Evolutionary conservation across 1,140 invertebrate species (phyloP).

Genomic region (Drosophila willistoni): DNA sequence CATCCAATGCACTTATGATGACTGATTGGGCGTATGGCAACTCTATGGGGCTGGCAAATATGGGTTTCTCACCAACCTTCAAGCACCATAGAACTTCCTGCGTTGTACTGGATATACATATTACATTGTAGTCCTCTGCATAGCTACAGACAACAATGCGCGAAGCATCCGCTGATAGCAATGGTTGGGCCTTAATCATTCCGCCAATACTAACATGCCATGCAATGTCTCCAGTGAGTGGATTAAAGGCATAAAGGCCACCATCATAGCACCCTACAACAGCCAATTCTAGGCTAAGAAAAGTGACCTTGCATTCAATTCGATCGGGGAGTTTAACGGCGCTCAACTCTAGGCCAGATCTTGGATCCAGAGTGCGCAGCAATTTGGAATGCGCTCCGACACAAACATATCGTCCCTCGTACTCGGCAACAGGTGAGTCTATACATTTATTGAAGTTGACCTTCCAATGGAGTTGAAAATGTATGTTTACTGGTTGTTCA

Average conservation of each 20-base stretch:
- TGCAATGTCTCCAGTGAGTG: constrained; percentile 76
- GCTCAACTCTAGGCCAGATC: constrained; percentile 74
- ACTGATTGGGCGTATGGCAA: constrained; percentile 45
- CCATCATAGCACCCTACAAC: constrained; percentile 85
- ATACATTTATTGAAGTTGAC: constrained; percentile 85
- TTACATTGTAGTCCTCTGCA: constrained; percentile 69
- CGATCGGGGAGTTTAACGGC: constrained; percentile 83
- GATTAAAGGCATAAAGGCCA: constrained; percentile 83
- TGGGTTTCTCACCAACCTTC: constrained; percentile 63
- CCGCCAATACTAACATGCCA: constrained; percentile 84
- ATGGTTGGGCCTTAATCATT: constrained; percentile 84
- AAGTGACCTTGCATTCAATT: constrained; percentile 85
- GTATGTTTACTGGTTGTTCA: constrained; percentile 34
- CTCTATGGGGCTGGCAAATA: constrained; percentile 60
- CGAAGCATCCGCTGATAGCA: constrained; percentile 44
- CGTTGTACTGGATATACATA: constrained; percentile 60
- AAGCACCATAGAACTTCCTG: constrained; percentile 61
- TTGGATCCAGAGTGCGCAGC: constrained; percentile 50
- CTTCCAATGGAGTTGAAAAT: constrained; percentile 78
- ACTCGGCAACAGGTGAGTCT: constrained; percentile 84
- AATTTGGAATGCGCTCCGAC: constrained; percentile 77
- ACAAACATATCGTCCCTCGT: constrained; percentile 56
- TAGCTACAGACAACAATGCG: constrained; percentile 74
- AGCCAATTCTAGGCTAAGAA: constrained; percentile 45
- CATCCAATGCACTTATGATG: constrained; percentile 71